Percentiles rank a stretch among this genome's conserved stretches.
Conservation (phyloP, 2,113 vertebrate species). For the Macaca mulatta region DNA sequence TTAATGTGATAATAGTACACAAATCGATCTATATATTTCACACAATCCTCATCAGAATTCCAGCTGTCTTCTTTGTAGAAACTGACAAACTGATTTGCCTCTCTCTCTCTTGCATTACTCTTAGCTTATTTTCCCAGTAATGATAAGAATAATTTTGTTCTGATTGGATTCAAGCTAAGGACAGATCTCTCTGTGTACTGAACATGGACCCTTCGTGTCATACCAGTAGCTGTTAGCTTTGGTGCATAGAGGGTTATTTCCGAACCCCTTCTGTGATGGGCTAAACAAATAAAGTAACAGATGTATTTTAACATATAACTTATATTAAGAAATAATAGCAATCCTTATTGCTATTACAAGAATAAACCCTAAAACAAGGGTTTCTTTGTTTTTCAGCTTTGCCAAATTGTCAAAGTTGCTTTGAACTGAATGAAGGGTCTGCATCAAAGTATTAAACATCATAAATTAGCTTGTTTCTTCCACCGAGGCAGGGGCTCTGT, state of each 20-base stretch:
- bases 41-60: neutral
- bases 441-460: neutral
- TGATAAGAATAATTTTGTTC: neutral
- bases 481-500: neutral
- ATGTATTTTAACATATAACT: neutral
- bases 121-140: neutral
- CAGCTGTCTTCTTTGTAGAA: neutral
- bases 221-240: neutral
- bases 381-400: neutral
- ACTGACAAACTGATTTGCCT: neutral
- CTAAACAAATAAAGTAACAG: neutral
- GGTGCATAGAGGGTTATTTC: neutral
- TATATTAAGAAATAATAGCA: neutral
- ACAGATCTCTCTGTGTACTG: neutral
- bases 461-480: neutral
- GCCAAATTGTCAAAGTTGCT: neutral
- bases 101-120: neutral
- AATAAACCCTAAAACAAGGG: conserved; percentile 57
- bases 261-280: neutral
- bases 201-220: neutral
- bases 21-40: neutral
- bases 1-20: neutral
- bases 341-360: conserved; percentile 12
- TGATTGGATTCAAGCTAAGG: neutral
- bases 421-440: neutral